phyloP scores from a whole-genome alignment of 2,113 vertebrate species.

The Callocephalon fimbriatum region DNA sequence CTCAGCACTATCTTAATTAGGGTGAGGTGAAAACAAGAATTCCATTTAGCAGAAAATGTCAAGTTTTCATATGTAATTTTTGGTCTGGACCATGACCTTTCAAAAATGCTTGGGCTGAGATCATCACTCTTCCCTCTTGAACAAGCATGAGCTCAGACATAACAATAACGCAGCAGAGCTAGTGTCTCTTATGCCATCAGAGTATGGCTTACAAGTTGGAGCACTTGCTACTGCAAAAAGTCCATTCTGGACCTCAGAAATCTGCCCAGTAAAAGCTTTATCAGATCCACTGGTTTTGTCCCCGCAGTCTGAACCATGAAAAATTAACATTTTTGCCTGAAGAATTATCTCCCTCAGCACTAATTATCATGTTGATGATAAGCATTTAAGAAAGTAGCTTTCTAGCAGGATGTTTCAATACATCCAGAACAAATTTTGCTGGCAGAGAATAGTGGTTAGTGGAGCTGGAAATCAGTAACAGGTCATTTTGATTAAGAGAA shows the following conservation, averaged over 20 bases:
- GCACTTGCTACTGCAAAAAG: not conserved
- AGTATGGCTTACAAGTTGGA: not conserved
- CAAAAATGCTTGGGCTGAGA: slow-evolving; percentile 8
- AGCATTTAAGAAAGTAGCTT: not conserved
- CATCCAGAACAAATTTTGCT: not conserved
- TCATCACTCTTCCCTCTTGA: not conserved
- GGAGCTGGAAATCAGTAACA: not conserved
- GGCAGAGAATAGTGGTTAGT: not conserved
- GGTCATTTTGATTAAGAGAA: not conserved
- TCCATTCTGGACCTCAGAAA: not conserved
- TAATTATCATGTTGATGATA: not conserved
- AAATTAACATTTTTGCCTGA: not conserved
- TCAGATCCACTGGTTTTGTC: not conserved
- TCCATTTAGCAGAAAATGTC: slow-evolving; percentile 39
- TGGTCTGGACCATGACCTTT: slow-evolving; percentile 10
- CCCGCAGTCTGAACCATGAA: not conserved
- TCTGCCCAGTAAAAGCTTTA: not conserved
- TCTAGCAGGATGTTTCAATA: not conserved
- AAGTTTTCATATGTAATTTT: slow-evolving; percentile 24
- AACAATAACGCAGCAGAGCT: not conserved
- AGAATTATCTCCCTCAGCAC: not conserved
- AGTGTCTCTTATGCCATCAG: not conserved
- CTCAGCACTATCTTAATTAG: slow-evolving; percentile 21
- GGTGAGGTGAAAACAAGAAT: slow-evolving; percentile 31
- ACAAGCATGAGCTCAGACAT: not conserved